Evolutionary conservation across 2,113 vertebrate genomes (phyloP).

Genomic region (Ranitomeya imitator): DNA sequence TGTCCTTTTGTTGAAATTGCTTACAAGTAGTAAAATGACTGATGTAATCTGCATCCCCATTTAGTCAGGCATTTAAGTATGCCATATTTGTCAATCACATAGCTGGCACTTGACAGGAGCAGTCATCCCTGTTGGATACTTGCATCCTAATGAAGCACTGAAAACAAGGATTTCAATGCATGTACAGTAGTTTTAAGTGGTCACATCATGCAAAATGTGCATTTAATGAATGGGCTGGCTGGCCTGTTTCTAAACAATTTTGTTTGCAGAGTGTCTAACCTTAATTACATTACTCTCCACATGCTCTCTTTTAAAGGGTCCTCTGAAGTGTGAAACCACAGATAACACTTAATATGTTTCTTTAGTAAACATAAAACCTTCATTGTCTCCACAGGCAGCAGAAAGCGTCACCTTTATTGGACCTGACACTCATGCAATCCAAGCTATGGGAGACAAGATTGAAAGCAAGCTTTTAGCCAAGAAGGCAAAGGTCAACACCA

Average conservation of each 20-base stretch:
- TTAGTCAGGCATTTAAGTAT: neutral
- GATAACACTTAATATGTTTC: constrained; percentile 71
- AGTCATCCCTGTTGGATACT: neutral
- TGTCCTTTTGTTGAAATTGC: neutral
- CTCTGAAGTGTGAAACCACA: constrained; percentile 57
- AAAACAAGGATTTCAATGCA: neutral
- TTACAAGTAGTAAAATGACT: neutral
- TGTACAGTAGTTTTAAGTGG: neutral
- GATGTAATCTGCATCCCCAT: neutral
- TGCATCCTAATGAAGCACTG: constrained; percentile 3
- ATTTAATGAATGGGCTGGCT: neutral
- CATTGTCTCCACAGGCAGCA: constrained; percentile 84
- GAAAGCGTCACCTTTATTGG: constrained; percentile 92
- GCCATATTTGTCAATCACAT: constrained; percentile 17
- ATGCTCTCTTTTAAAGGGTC: constrained; percentile 52
- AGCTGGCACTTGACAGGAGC: neutral
- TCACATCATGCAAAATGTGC: neutral
- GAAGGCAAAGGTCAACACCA: constrained; percentile 93
- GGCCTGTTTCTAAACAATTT: neutral
- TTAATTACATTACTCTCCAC: constrained; percentile 30
- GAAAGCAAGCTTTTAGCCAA: constrained; percentile 97
- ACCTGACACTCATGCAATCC: constrained; percentile 90
- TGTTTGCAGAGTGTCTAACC: constrained; percentile 13
- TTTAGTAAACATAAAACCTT: constrained; percentile 73
- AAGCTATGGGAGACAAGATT: constrained; percentile 96